These are phyloP conservation scores for Masnerella sp. DNA, from an alignment of 2,888 invertebrate species.

Conservation along the genomic window DNA sequence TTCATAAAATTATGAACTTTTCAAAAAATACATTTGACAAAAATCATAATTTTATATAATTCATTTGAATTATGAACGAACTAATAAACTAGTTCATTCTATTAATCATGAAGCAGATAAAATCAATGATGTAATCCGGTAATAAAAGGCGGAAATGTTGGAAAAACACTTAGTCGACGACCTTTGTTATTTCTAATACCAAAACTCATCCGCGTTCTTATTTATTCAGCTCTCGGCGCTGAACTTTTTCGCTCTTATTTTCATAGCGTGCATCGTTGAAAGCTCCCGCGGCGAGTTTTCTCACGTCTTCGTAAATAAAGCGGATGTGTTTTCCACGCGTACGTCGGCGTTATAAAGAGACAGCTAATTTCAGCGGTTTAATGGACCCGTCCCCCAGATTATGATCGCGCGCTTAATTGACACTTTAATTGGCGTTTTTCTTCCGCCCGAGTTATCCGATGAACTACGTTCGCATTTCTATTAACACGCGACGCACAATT, in stretches of 20 bases:
- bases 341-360: constrained; percentile 3
- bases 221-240: constrained; percentile 14
- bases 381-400: not conserved
- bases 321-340: constrained; percentile 1
- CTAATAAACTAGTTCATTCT: no score
- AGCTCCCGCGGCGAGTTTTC: constrained; percentile 24
- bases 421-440: no score
- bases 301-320: constrained; percentile 29
- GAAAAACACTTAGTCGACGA: not conserved
- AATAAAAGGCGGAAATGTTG: no score
- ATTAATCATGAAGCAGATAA: no score
- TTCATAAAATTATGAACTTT: no score
- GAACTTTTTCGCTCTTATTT: constrained; percentile 23
- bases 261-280: constrained; percentile 22
- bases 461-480: no score
- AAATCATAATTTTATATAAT: no score
- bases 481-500: no score
- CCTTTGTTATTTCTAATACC: constrained; percentile 5
- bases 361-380: constrained; percentile 8
- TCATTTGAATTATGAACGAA: no score
- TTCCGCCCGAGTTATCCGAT: no score
- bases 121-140: no score
- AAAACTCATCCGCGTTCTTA: constrained; percentile 14
- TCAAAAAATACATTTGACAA: no score
- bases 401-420: not conserved